Evolutionary conservation across 2,113 vertebrate species (phyloP).

Genomic region (Psophia crepitans): DNA sequence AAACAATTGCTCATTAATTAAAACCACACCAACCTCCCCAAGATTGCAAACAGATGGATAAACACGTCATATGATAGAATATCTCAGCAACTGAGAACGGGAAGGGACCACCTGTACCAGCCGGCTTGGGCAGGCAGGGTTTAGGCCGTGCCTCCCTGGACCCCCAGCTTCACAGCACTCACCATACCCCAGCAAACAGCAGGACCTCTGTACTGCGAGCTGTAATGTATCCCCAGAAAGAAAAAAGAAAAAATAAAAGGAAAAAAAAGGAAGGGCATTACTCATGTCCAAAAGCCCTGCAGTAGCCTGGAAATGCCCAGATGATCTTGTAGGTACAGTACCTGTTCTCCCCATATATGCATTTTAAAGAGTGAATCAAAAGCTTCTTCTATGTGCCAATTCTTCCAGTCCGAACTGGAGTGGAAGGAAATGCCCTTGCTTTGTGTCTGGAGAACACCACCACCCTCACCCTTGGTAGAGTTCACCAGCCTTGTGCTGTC

Average conservation of each 20-base stretch:
- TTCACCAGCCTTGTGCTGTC: not conserved
- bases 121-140: not conserved
- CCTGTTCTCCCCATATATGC: too few species aligned
- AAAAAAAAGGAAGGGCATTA: not conserved
- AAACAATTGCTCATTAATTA: slow-evolving; percentile 71
- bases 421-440: not conserved
- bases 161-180: not conserved
- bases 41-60: slow-evolving; percentile 61
- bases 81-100: slow-evolving; percentile 11
- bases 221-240: not conserved
- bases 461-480: not conserved
- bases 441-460: not conserved
- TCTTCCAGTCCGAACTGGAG: not conserved
- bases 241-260: not conserved
- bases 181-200: not conserved
- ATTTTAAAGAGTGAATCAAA: not conserved
- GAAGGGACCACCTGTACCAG: slow-evolving; percentile 59
- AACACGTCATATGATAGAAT: slow-evolving; percentile 42
- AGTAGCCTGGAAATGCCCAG: not conserved
- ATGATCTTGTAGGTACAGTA: not conserved
- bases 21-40: slow-evolving; percentile 45
- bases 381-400: not conserved
- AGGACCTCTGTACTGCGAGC: not conserved
- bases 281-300: not conserved
- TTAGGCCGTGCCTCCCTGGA: not conserved